Base-by-base conservation (phyloP, 1,140 invertebrate genomes). In the Drosophila pandora region DNA sequence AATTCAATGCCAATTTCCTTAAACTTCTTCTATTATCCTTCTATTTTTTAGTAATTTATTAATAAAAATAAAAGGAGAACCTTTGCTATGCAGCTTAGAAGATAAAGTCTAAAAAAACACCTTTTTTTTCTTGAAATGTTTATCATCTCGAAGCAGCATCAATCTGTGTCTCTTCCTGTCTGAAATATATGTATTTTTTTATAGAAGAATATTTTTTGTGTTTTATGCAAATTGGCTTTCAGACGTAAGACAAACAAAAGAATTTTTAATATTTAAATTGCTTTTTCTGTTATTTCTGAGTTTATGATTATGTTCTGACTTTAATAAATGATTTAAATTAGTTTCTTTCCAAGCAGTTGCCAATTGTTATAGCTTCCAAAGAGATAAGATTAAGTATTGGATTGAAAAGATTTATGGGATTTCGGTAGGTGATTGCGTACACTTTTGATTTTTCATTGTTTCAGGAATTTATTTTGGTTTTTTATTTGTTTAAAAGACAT, bases 1-100 rank as follows among this genome's bases (percentile, higher is more conserved):
- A 63, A 74, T 50, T 74, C 71, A 74, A 75, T 75, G 77, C 75
- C 65, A 83, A 72, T 76, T 73, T 41, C 37, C 23, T 58, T 50
- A 28, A 7, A 30, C 25, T 7, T 12, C 17, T 41, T 13, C 2
- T 13, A 41, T 4, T 12, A 37, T 37, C 10, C 5, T 43, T 7
- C 7, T 34, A 41, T 6, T 28, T 28, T 28, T 28, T 0, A 28
- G 6, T 1, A 28, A 28, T 28, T 0, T 28, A 6, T 6, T 28
- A 28, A 28, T 1, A 28, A 28, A 28, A 6, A 28, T 28, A 7
- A 1, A 28, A 6, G 5, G 0, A 28, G 5, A 28, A 28, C 25
- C 0, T 28, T 28, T 4, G 25, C 25, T 7, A 28, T 28, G 7
- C 7, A 28, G 25, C 6, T 28, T 28, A 28, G 25, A 28, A 28